These are phyloP conservation scores for Palaemon carinicauda DNA, from an alignment of 1,140 invertebrate species.

Conservation along the genomic window DNA sequence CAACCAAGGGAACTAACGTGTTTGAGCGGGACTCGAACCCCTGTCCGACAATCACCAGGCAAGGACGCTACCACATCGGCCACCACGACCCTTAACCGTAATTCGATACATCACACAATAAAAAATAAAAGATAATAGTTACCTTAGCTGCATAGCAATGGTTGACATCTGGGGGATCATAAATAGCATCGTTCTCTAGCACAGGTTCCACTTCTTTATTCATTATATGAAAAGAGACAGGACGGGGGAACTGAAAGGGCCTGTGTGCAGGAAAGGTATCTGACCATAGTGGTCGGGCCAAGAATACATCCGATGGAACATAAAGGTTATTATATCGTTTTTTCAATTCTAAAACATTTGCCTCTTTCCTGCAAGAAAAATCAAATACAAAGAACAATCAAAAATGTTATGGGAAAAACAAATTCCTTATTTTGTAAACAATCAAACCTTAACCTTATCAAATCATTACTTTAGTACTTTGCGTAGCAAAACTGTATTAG, in stretches of 20 bases:
- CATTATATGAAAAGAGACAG: conserved; percentile 89
- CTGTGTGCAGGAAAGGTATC: conserved; percentile 86
- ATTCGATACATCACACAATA: no score
- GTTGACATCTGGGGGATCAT: conserved; percentile 91
- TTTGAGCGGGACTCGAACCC: no score
- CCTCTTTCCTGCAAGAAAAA: conserved; percentile 73
- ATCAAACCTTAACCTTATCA: not conserved
- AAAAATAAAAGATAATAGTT: conserved; percentile 65
- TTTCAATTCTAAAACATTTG: conserved; percentile 83
- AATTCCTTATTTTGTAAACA: not conserved
- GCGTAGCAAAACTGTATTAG: no score
- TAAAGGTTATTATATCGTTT: conserved; percentile 90
- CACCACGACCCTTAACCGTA: no score
- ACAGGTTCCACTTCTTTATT: conserved; percentile 78
- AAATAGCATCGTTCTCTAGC: conserved; percentile 73
- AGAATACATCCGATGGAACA: conserved; percentile 94
- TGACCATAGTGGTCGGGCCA: conserved; percentile 81
- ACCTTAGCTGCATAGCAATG: conserved; percentile 94
- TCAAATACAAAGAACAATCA: not conserved
- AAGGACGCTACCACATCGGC: no score
- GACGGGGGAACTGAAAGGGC: conserved; percentile 79
- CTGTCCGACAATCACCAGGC: no score
- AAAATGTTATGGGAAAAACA: not conserved
- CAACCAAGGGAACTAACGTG: no score
- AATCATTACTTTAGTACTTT: no score